Evolutionary conservation across 2,888 invertebrate species (phyloP), one percentile per base, ranked within the genome.

Genomic region (Agrotis ipsilon): DNA sequence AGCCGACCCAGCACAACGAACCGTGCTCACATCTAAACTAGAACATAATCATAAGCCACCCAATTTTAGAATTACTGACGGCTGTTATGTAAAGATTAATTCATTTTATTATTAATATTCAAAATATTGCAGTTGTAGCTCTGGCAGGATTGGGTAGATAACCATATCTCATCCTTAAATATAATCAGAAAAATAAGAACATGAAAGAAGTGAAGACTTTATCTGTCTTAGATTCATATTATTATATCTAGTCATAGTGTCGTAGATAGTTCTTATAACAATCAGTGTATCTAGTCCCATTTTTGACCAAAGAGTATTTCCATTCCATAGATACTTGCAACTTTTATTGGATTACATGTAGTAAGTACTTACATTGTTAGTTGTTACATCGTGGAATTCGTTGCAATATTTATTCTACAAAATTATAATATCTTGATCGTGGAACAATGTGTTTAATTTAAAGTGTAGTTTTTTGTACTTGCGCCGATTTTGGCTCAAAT

Each of bases 21-120:
- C 6, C 0, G 39, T 77, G 18, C 0, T 64, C 9, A 21, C 27
- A 6, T 18, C 32, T 9, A 80, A 49, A 16, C n/a, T 77, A 0
- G 64, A 74, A 0, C 77, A 78, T 13, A 80, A 75, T 6, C 77
- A 78, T 45, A 61, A 64, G 18, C 80, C 75, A 21, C 80, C 80
- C 18, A 16, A 24, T n/a, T 80, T 68, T 51, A 75, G 19, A 27
- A 74, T 77, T 16, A 19, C 18, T n/a, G 18, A 55, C n/a, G 77
- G 76, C 13, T 59, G 66, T 54, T 79, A 59, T 32, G 24, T 65
- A 0, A 76, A 76, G 24, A 76, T 49, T 1, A 32, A 51, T 43
- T 16, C 69, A 3, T 43, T 69, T 51, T 69, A 48, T 43, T 69
- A 68, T 24, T 75, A n/a, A 59, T 2, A 1, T 14, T 1, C 0